Conservation (phyloP, 2,888 invertebrate genomes). For the Cephalotes varians region DNA sequence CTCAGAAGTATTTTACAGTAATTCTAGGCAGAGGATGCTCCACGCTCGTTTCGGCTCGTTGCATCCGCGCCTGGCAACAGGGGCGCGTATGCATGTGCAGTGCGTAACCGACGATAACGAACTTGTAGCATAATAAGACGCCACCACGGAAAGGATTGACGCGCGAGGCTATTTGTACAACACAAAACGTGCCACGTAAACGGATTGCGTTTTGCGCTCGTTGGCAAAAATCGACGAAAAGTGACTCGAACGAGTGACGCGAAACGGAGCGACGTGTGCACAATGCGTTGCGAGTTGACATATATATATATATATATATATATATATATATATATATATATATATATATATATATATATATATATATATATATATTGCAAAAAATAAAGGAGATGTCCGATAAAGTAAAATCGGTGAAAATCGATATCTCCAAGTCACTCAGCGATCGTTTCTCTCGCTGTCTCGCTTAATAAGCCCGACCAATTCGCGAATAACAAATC, state of each 20-base stretch:
- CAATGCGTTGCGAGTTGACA: neutral
- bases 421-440: neutral
- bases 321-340: neutral
- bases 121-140: conserved; percentile 53
- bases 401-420: conserved; percentile 1
- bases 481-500: neutral
- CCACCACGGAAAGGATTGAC: conserved; percentile 27
- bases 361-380: neutral
- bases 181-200: conserved; percentile 39
- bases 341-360: neutral
- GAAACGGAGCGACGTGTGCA: neutral
- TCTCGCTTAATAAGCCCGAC: neutral
- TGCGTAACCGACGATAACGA: conserved; percentile 53
- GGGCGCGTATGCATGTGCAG: conserved; percentile 38
- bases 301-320: neutral
- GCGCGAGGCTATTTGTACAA: conserved; percentile 38
- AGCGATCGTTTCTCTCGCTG: neutral
- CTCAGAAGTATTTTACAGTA: neutral
- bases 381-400: conserved; percentile 6
- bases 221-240: conserved; percentile 40
- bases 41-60: neutral
- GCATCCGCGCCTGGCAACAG: conserved; percentile 52
- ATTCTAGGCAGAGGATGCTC: neutral
- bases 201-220: conserved; percentile 30
- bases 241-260: conserved; percentile 15